Conservation (phyloP, 2,888 invertebrate species). For the Myopa testacea region DNA sequence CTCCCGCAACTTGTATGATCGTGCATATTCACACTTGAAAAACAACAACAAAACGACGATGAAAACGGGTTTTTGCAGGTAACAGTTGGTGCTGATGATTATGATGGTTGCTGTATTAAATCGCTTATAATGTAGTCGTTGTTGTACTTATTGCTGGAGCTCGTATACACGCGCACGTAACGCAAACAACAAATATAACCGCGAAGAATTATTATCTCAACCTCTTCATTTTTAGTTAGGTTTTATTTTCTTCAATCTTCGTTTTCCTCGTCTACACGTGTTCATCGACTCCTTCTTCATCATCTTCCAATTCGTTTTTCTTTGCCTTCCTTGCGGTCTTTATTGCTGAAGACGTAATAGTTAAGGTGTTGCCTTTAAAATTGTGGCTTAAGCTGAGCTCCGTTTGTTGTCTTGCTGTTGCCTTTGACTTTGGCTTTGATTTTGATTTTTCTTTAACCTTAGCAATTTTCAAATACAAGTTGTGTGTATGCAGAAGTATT, state of each 20-base stretch:
- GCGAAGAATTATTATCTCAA: slow-evolving; percentile 24
- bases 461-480: slow-evolving; percentile 2
- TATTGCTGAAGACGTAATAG: slow-evolving; percentile 21
- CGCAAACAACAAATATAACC: slow-evolving; percentile 14
- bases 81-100: background rate
- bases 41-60: too few species aligned
- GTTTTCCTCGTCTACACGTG: background rate
- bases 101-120: background rate
- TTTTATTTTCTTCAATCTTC: background rate
- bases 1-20: too few species aligned
- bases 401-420: slow-evolving; percentile 12
- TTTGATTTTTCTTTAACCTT: slow-evolving; percentile 31
- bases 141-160: background rate
- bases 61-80: slow-evolving; percentile 30
- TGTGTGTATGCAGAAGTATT: background rate
- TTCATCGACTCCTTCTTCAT: background rate
- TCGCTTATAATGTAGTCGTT: background rate
- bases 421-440: slow-evolving; percentile 44
- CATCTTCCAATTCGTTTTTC: background rate
- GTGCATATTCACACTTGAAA: too few species aligned
- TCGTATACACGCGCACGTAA: background rate
- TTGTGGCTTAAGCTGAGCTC: slow-evolving; percentile 16
- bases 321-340: background rate
- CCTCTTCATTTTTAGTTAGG: slow-evolving; percentile 16
- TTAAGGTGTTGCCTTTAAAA: background rate